Base-by-base conservation (phyloP, 1,140 invertebrate genomes). In the Drosophila miranda region DNA sequence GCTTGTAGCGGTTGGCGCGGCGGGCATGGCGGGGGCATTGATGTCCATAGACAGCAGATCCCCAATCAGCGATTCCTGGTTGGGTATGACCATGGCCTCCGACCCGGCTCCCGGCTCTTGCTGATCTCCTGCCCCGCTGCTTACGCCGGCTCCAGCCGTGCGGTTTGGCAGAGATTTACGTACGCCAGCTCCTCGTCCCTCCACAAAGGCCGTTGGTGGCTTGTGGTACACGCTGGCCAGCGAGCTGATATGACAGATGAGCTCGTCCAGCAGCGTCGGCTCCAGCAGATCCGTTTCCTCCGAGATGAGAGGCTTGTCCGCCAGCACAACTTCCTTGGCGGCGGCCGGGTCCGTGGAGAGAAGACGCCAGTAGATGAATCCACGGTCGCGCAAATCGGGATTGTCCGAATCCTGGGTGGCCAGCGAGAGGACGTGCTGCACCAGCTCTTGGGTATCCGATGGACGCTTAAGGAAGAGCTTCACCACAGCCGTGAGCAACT, bases 361-460 rank as follows among this genome's bases (percentile, higher is more conserved):
- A 21, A 99, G 93, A 50, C 99, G 94, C 99, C 99, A 99, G 91
- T 99, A 99, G 86, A 99, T 99, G 90, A 99, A 99, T 38, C 99
- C 99, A 75, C 99, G 95, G 91, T 99, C 99, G 69, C 99, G 94
- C 6, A 99, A 92, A 92, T 99, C 99, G 0, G 99, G 99, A 92
- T 99, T 99, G 91, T 99, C 99, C n/a, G 98, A 99, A 91, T 99
- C 98, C 92, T 99, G 97, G 2, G 98, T 98, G 4, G 97, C 97
- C 46, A 99, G 93, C 84, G 96, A 98, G 3, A 99, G 93, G 2
- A 98, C 97, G 88, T 96, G 95, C 91, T 99, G 99, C 4, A 99
- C 99, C 13, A 99, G 92, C 89, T 99, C 98, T 92, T 99, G 99
- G 1, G 99, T 99, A 90, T 99, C 98, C 0, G 98, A 97, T 0